Base-by-base conservation (phyloP, 2,888 invertebrate species). In the Megamerina dolium region DNA sequence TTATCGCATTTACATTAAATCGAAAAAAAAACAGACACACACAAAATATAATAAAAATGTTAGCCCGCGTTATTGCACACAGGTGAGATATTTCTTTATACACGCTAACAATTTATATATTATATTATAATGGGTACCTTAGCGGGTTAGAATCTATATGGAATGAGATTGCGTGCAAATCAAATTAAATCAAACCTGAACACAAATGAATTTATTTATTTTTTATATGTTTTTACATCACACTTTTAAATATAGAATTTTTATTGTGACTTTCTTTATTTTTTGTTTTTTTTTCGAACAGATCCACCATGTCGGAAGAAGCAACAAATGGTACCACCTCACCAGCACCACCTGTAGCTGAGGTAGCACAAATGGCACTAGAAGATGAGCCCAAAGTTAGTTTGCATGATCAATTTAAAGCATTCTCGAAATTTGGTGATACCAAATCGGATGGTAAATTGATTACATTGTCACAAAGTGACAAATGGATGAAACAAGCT, bases 401-500 rank as follows among this genome's bases (percentile, higher is more conserved):
- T 31, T 79, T 83, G 44, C 77, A 81, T 70, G 83, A 83, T 44
- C 80, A 80, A 42, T 90, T 90, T 67, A 82, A 81, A 61, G 79
- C 82, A 2, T 92, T 90, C 68, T 83, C 87, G 6, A 88, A 88
- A 73, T 92, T 91, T 64, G 91, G 91, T 1, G 90, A 91, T 64
- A 77, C 78, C 3, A 89, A 89, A 67, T 84, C 87, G 13, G 89
- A 89, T 62, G 91, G 91, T 37, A 88, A 85, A 68, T 76, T 79
- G 32, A 87, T 92, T 50, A 89, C 89, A 0, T 75, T 92, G n/a
- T 87, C 87, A 9, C 89, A 92, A 69, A 85, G 87, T 61, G 92
- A 92, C 70, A 92, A 91, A 72, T 92, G 92, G 92, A 85, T 92
- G 83, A 91, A 90, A 61, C 92, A 92, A 65, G 90, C 91, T 0